Conservation (phyloP, 2,888 invertebrate genomes). For the Emmelina monodactyla region DNA sequence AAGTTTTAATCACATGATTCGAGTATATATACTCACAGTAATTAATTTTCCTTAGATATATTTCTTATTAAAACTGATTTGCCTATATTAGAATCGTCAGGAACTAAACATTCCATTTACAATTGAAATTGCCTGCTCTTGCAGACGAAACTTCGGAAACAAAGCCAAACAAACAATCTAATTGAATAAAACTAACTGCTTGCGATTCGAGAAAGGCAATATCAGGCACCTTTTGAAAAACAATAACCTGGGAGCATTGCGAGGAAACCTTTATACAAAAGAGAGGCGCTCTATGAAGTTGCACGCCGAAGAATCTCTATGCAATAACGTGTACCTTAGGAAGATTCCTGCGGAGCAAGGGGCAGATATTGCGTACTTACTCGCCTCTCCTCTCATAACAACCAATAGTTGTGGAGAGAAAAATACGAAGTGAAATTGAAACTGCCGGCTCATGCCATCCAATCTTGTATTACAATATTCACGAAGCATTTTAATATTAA, state of each 20-base stretch:
- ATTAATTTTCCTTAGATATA: no score
- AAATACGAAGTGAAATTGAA: constrained; percentile 57
- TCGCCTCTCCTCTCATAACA: constrained; percentile 58
- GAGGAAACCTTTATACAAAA: constrained; percentile 56
- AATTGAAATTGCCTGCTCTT: no score
- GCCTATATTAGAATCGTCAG: no score
- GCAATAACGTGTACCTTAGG: constrained; percentile 42
- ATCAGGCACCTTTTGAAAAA: constrained; percentile 57
- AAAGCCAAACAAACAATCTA: constrained; percentile 16
- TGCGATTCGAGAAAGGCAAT: constrained; percentile 47
- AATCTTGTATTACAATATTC: constrained; percentile 38
- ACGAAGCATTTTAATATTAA: constrained; percentile 28
- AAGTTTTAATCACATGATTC: no score
- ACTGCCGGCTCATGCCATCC: constrained; percentile 49
- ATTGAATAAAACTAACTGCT: constrained; percentile 51
- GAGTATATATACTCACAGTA: no score
- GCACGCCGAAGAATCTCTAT: constrained; percentile 62
- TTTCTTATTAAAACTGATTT: no score
- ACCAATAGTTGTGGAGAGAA: constrained; percentile 54
- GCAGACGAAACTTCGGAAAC: constrained; percentile 22
- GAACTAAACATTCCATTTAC: no score
- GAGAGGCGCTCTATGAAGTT: constrained; percentile 60
- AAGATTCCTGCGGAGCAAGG: constrained; percentile 14
- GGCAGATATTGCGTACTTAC: constrained; percentile 62
- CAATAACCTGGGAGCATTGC: constrained; percentile 58